These are phyloP conservation scores for Momotus momota DNA, from an alignment of 2,797 vertebrate genomes.

Conservation along the genomic window DNA sequence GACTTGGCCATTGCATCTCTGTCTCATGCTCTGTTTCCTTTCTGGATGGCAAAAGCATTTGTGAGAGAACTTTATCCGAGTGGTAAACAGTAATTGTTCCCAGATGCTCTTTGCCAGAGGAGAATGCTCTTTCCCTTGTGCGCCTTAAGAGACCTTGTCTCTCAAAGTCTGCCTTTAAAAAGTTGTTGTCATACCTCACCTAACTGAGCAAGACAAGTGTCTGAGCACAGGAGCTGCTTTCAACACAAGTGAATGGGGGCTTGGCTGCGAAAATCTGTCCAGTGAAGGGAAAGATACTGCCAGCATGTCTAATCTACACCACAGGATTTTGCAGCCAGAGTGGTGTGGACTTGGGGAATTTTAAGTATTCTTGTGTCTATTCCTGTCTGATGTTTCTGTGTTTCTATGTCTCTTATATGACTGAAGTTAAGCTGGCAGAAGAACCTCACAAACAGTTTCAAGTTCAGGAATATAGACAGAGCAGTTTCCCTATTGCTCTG, in stretches of 20 bases:
- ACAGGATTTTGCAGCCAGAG: background rate
- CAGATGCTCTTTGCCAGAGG: background rate
- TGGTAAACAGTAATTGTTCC: background rate
- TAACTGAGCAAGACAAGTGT: background rate
- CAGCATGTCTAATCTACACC: background rate
- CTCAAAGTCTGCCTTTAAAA: background rate
- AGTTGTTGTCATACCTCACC: fast-evolving
- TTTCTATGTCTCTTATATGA: background rate
- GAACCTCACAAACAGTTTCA: background rate
- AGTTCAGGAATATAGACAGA: background rate
- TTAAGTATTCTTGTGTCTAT: background rate
- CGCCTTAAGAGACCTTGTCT: background rate
- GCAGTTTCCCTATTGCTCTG: background rate
- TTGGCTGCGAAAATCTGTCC: background rate
- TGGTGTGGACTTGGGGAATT: background rate
- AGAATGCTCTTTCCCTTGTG: background rate
- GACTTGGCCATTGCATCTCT: background rate
- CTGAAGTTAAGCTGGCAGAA: background rate
- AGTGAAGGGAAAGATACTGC: background rate
- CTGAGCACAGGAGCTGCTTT: background rate
- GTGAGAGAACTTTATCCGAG: background rate
- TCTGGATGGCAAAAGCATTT: background rate
- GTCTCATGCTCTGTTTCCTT: background rate
- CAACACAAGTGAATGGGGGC: background rate
- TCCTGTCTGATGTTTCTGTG: fast-evolving